Conservation (phyloP, 2,113 vertebrate species). For the Phocoena sinus region DNA sequence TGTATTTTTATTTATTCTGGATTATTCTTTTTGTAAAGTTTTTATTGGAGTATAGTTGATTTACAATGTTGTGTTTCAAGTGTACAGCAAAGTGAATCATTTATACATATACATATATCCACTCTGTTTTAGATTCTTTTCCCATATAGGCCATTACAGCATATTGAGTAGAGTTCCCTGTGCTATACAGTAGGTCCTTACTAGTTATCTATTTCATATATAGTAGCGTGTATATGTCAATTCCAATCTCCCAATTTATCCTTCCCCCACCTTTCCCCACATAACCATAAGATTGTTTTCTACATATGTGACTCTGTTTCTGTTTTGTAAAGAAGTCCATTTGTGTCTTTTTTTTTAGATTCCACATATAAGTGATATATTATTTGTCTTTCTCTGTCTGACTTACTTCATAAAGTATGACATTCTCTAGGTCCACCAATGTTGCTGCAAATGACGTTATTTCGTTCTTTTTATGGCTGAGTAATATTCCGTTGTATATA, state of each 20-base stretch:
- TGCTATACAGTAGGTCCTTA: neutral
- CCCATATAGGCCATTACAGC: too few relatives aligned
- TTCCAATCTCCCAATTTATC: neutral
- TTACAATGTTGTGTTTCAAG: neutral
- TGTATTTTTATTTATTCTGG: neutral
- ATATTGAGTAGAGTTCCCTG: too few relatives aligned
- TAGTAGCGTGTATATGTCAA: neutral
- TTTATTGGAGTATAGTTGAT: neutral
- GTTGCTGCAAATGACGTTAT: neutral
- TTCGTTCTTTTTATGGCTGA: neutral
- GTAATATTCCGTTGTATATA: neutral
- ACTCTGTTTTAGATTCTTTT: too few relatives aligned
- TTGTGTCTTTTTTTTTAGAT: neutral
- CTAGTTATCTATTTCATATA: neutral
- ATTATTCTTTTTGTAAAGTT: neutral
- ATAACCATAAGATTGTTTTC: neutral
- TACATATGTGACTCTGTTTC: neutral
- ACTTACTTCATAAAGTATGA: neutral
- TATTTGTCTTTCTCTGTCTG: neutral
- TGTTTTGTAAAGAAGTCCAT: neutral
- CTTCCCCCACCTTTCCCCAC: neutral
- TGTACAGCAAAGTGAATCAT: neutral
- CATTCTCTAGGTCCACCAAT: neutral
- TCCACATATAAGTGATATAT: neutral
- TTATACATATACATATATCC: neutral